Base-by-base conservation (phyloP, 1,140 invertebrate species). In the Zaprionus africanus region DNA sequence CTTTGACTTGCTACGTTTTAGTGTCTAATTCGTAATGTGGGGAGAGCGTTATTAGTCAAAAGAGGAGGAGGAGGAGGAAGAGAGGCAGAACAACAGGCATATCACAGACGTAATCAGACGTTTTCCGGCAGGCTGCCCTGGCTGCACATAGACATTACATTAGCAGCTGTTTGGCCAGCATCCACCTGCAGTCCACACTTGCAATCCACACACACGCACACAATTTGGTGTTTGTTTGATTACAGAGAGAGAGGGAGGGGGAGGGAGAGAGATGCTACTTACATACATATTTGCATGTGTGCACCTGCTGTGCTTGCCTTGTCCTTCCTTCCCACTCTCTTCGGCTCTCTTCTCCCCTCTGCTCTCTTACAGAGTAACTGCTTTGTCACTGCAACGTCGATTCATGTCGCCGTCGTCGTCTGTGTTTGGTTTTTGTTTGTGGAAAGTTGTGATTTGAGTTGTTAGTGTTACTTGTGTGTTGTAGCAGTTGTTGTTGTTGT, bases 371-470 rank as follows among this genome's bases (percentile, higher is more conserved):
- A 6, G 7, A 38, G 38, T 24, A n/a, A 26, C 17, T 64, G 51
- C 41, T 57, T 59, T 76, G 61, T 72, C 22, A 26, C 31, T 22
- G 26, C 46, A n/a, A 3, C 15, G 49, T 56, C 70, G 70, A 75
- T 85, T 86, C 68, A 83, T 78, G 83, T 87, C 80, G 84, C 80
- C 83, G 82, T 71, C 76, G 56, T 49, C 63, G 9, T 54, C 26
- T 41, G 57, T 43, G 17, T 75, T 46, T 34, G 13, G 43, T 72
- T 63, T 54, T 53, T 76, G 75, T 82, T 79, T 79, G 74, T 81
- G 68, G 83, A 87, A 88, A 87, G 83, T 88, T 87, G 83, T 87
- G 83, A 87, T 87, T 87, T 88, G n/a, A 81, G 71, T 76, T 71
- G 79, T 69, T 79, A 54, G 49, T 65, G 38, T 58, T 78, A 69